Base-by-base conservation (phyloP, 2,797 vertebrate species). In the Setipinna tenuifilis region DNA sequence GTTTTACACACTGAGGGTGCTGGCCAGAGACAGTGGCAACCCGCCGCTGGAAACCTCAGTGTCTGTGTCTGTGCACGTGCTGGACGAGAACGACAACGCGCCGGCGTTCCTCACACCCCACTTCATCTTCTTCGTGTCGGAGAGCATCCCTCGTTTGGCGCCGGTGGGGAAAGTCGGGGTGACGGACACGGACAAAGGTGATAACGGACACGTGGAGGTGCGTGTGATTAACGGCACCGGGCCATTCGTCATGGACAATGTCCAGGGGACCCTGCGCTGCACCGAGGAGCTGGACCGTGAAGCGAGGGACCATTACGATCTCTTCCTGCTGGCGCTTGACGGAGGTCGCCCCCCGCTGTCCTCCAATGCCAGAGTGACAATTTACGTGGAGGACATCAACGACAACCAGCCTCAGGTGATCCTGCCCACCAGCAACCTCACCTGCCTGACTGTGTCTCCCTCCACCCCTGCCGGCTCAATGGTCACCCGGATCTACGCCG, bases 321-420 rank as follows among this genome's bases (percentile, higher is more conserved):
- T 96, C 54, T 90, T 92, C 87, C 89, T 96, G 54, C 83, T 93
- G 86, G 96, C 95, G 11, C 84, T 85, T 0, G 96, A 97, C 83
- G 88, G 92, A 0, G 96, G 96, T 0, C 90, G 83, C n/a, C 94
- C 94, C 0, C 80, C 92, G 31, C 89, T 94, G 84, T 94, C 94
- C 12, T 93, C 95, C 75, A 92, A 87, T 19, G 94, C 92, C 86
- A 95, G 91, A 88, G 92, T 97, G 2, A 95, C 94, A 0, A 68
- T 97, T 85, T 95, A 95, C 88, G 92, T 97, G 50, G 93, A 96
- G 88, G 96, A 97, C 87, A 88, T 96, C 86, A 97, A 97, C 87
- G 96, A 96, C 92, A 97, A 97, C 86, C 89, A 88, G 84, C 96
- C 96, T 46, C 91, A 93, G 86, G 94, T 97, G 48, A 91, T 97